Percentiles rank a stretch among this genome's conserved stretches.
phyloP scores from a whole-genome alignment of 2,113 vertebrate species.

The Gallinago jamesoni region DNA sequence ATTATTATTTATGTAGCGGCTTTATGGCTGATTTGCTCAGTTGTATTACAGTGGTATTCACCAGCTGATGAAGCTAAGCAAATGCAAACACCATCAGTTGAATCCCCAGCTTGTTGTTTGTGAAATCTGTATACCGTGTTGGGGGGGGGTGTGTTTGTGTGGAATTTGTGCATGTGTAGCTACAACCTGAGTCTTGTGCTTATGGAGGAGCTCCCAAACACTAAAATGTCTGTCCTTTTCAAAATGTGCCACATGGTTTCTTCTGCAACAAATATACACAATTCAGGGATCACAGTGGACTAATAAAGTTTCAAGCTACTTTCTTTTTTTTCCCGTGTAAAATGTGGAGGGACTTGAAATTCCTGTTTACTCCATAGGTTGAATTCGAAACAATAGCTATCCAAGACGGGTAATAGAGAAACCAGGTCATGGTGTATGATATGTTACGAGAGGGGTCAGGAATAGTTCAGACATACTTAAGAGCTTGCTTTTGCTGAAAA shows the following conservation, averaged over 20 bases:
- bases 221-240: background rate
- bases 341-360: constrained; percentile 13
- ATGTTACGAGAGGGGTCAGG: constrained; percentile 23
- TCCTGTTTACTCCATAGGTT: constrained; percentile 7
- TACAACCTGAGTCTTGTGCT: background rate
- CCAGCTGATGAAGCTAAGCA: constrained; percentile 67
- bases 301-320: background rate
- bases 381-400: constrained; percentile 25
- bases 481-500: constrained; percentile 41
- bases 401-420: constrained; percentile 17
- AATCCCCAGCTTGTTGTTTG: constrained; percentile 59
- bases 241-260: background rate
- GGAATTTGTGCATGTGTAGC: background rate
- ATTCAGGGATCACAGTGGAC: background rate
- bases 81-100: constrained; percentile 60
- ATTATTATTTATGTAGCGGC: constrained; percentile 52
- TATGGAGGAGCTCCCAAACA: background rate
- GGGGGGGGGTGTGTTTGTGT: too few relatives aligned
- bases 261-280: background rate
- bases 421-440: constrained; percentile 15
- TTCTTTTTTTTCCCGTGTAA: background rate
- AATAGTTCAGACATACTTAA: constrained; percentile 53
- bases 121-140: background rate
- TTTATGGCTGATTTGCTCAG: constrained; percentile 61
- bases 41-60: constrained; percentile 48